These are phyloP conservation scores for Platalea minor DNA, from an alignment of 2,797 vertebrate genomes.

Conservation along the genomic window DNA sequence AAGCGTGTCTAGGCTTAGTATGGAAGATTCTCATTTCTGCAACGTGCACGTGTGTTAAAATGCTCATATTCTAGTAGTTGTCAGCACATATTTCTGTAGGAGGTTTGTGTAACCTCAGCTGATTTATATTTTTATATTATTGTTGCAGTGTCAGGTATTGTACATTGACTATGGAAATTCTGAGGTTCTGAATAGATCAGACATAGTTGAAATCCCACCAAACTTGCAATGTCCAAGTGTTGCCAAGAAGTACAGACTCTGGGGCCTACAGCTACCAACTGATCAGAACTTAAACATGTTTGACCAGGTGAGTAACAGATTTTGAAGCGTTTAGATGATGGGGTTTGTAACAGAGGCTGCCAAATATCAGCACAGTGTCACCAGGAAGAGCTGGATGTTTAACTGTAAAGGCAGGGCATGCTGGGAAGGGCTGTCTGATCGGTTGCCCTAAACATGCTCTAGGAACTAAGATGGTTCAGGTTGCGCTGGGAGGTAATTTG, in stretches of 20 bases:
- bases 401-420: not conserved
- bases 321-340: not conserved
- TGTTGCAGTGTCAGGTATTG: slow-evolving; percentile 68
- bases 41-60: not conserved
- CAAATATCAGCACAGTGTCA: not conserved
- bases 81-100: not conserved
- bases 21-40: not conserved
- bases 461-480: not conserved
- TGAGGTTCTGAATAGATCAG: slow-evolving; percentile 73
- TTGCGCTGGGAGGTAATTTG: not conserved
- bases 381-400: not conserved
- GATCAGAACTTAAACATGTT: slow-evolving; percentile 69
- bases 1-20: not conserved
- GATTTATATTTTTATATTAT: not conserved
- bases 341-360: not conserved
- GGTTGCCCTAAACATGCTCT: not conserved
- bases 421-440: not conserved
- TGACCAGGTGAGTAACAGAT: slow-evolving; percentile 69
- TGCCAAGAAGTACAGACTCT: slow-evolving; percentile 78
- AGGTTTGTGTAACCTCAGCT: not conserved
- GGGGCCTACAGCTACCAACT: slow-evolving; percentile 72
- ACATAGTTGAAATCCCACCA: slow-evolving; percentile 77
- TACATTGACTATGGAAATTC: slow-evolving; percentile 83
- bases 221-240: slow-evolving; percentile 65
- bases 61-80: not conserved